Conservation (phyloP, 2,888 invertebrate genomes). For the Ormia ochracea region DNA sequence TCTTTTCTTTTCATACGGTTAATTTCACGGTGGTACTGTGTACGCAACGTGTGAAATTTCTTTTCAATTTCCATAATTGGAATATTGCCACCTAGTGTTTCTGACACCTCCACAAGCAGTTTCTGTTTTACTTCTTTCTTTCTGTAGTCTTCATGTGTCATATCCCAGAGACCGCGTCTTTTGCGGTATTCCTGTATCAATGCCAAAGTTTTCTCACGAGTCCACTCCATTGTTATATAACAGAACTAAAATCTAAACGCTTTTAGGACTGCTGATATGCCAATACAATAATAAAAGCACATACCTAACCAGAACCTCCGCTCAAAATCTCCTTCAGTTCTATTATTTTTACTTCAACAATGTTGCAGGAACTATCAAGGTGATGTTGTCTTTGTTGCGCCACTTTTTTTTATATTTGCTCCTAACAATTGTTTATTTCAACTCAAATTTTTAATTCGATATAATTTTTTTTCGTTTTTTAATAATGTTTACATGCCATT, state of each 20-base stretch:
- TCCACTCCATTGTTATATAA: conserved; percentile 74
- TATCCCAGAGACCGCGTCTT: conserved; percentile 76
- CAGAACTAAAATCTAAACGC: background rate
- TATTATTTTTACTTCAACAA: conserved; percentile 44
- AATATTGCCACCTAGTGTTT: conserved; percentile 72
- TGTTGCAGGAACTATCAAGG: conserved; percentile 37
- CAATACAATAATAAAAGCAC: background rate
- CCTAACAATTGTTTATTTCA: background rate
- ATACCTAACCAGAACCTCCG: background rate
- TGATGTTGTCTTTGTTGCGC: conserved; percentile 41
- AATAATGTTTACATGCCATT: background rate
- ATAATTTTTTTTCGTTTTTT: background rate
- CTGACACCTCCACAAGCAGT: conserved; percentile 72
- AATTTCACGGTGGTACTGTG: conserved; percentile 81
- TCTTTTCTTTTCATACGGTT: conserved; percentile 79
- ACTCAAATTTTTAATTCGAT: background rate
- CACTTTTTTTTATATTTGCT: conserved; percentile 24
- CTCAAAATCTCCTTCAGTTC: background rate
- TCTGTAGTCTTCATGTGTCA: conserved; percentile 77
- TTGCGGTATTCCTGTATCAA: conserved; percentile 75
- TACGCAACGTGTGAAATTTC: conserved; percentile 80
- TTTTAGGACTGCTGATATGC: background rate
- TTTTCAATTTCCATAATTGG: conserved; percentile 79
- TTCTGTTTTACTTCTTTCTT: conserved; percentile 76
- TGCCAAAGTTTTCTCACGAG: conserved; percentile 74